Percentiles rank a stretch among this genome's conserved stretches.
These are phyloP conservation scores for Formicarius rufipectus DNA, from an alignment of 2,113 vertebrate species.

Conservation along the genomic window DNA sequence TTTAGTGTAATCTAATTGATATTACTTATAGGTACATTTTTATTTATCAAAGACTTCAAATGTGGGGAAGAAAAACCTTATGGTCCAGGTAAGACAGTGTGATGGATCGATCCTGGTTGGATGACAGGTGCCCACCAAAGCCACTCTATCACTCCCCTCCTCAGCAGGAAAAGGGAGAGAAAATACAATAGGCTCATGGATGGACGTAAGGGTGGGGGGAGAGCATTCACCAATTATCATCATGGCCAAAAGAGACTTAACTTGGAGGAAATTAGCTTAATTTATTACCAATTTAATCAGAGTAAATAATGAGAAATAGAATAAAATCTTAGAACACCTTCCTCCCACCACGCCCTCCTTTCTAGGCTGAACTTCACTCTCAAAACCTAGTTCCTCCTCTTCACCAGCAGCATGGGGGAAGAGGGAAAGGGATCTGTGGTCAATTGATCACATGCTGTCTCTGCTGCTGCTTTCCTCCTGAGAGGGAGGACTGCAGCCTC, in stretches of 20 bases:
- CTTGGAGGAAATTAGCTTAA: background rate
- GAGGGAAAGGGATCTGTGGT: background rate
- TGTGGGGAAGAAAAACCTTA: background rate
- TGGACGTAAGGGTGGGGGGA: background rate
- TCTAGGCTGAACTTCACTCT: background rate
- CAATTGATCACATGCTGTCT: background rate
- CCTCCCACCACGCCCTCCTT: background rate
- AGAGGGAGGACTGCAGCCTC: background rate
- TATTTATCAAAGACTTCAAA: background rate
- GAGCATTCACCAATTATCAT: background rate
- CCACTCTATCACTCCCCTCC: background rate
- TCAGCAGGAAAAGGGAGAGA: background rate
- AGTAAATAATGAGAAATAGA: background rate
- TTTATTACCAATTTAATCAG: background rate
- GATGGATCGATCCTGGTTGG: background rate
- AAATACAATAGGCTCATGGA: background rate
- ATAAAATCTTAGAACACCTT: background rate
- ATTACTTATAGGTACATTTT: background rate
- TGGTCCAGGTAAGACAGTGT: background rate
- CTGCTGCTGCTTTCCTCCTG: background rate
- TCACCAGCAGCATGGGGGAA: rapidly evolving
- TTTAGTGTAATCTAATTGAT: background rate
- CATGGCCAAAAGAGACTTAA: background rate
- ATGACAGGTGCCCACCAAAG: background rate
- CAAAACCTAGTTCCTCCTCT: background rate